Base-by-base conservation (phyloP, 2,113 vertebrate species). In the Apaloderma vittatum region DNA sequence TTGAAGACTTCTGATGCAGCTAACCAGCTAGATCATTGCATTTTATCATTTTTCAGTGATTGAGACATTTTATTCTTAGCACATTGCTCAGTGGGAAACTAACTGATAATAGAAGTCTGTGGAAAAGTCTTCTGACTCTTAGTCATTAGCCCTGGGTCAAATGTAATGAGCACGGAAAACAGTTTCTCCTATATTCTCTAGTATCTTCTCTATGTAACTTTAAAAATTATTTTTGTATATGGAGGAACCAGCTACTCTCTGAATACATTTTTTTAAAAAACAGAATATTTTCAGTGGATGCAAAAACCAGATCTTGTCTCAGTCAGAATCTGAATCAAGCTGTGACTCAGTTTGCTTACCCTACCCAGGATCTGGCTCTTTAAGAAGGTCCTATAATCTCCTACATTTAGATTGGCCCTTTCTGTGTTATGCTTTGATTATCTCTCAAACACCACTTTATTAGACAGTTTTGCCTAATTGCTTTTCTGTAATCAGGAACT, bases 381-480 rank as follows among this genome's bases (percentile, higher is more conserved):
- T 34, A 66, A 90, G 55, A 79, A 68, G 36, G 29, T 76, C 43
- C 37, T 59, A 2, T 86, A 57, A 90, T 61, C 72, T 91, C 40
- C 32, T 79, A 70, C 52, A 58, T 82, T 95, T 91, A 88, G 36
- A 65, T 67, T 1, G 9, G 54, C 76, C 71, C 72, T 95, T 87
- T n/a, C 48, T 88, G 29, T 86, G 51, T 94, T 97, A 55, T 84
- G 59, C 79, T 97, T 71, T 86, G 89, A 84, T 98, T 94, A 96
- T 96, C 94, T 97, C 55, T 86, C 34, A 86, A 88, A 93, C 71
- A 77, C 92, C 91, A 80, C 95, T 97, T 97, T 96, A 97, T 97
- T 97, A 96, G 70, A 83, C 48, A 95, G 90, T 98, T 98, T 96
- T 93, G 89, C 80, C 70, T 97, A 97, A 98, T 98, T 97, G 88